These are phyloP conservation scores for Salvelinus sp. DNA, from an alignment of 2,113 vertebrate genomes.

Conservation along the genomic window DNA sequence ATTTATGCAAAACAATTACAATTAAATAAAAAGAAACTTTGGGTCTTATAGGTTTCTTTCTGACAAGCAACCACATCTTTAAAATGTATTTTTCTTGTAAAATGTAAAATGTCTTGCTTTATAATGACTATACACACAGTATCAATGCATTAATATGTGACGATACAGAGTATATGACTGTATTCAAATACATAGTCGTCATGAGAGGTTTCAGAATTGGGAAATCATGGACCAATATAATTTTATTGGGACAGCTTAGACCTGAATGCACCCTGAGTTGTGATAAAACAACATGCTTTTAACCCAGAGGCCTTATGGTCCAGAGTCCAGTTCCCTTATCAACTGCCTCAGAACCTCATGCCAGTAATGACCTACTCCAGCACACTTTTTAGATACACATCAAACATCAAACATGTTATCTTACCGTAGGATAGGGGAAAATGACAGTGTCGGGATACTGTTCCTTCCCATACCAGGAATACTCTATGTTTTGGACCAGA, in stretches of 20 bases:
- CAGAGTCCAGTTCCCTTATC: not conserved
- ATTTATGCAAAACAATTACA: too few species aligned
- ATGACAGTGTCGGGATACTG: constrained; percentile 91
- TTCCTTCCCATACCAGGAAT: constrained; percentile 89
- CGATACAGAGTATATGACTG: too few species aligned
- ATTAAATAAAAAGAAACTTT: too few species aligned
- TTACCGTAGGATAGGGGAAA: constrained; percentile 95
- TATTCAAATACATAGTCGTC: not conserved
- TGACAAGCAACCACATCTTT: too few species aligned
- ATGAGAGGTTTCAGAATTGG: too few species aligned
- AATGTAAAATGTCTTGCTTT: too few species aligned
- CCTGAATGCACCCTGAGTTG: not conserved
- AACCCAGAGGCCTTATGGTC: not conserved
- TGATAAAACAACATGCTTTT: not conserved
- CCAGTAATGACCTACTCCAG: too few species aligned
- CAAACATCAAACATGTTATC: not conserved
- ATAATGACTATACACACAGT: too few species aligned
- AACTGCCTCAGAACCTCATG: not conserved
- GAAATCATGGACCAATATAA: not conserved
- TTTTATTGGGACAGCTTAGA: not conserved
- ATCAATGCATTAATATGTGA: too few species aligned
- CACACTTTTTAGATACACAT: too few species aligned
- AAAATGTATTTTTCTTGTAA: too few species aligned
- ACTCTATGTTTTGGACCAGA: constrained; percentile 85
- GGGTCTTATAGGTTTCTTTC: not conserved